Conservation (phyloP, 2,797 vertebrate genomes). For the Emydoidea blandingii region DNA sequence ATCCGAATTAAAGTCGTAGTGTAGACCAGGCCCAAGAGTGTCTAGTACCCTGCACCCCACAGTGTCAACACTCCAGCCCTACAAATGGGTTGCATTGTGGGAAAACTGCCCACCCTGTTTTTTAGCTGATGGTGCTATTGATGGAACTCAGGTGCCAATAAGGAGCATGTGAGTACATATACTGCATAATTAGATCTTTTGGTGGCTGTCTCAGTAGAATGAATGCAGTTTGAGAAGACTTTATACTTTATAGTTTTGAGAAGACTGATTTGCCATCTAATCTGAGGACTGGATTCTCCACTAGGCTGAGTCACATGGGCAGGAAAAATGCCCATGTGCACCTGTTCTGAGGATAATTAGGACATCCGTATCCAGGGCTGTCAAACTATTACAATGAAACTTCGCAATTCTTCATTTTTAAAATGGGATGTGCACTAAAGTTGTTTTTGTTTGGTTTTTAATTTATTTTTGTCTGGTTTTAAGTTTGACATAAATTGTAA, state of each 20-base stretch:
- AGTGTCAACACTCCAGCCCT: neutral
- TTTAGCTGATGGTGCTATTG: neutral
- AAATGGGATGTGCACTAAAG: neutral
- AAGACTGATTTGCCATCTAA: neutral
- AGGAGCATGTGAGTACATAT: no score
- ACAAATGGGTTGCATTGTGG: neutral
- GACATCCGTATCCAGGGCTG: neutral
- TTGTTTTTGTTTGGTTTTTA: neutral
- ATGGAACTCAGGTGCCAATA: neutral
- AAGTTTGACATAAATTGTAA: no score
- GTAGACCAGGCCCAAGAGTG: no score
- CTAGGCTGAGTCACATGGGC: neutral
- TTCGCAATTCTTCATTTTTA: neutral
- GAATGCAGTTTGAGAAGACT: neutral
- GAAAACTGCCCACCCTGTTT: neutral
- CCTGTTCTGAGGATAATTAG: neutral
- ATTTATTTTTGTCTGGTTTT: neutral
- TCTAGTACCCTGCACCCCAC: accelerated
- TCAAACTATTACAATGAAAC: neutral
- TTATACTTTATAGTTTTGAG: no score
- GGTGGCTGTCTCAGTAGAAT: neutral
- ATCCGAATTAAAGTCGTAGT: no score
- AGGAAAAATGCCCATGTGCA: neutral
- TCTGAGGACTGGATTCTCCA: neutral
- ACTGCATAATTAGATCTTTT: neutral